Conservation (phyloP, 1,140 invertebrate species). For the Spodoptera litura region DNA sequence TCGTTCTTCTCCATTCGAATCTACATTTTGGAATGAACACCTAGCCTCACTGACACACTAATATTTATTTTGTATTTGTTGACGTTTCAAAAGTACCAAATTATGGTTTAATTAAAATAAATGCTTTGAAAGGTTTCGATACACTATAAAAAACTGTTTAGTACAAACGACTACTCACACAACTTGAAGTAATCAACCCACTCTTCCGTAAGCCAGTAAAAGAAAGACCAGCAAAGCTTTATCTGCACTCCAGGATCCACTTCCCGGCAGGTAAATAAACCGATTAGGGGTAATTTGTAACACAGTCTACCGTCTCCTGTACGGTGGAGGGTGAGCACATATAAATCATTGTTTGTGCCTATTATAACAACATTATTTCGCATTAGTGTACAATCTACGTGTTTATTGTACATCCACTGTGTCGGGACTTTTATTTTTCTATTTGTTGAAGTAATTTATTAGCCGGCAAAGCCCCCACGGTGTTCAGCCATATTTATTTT, state of each 20-base stretch:
- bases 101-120: no score
- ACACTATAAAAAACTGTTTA: no score
- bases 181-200: neutral
- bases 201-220: neutral
- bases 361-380: constrained; percentile 50
- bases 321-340: neutral
- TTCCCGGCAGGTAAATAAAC: constrained; percentile 19
- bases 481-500: constrained; percentile 18
- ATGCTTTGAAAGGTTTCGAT: no score
- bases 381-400: constrained; percentile 40
- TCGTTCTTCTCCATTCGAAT: no score
- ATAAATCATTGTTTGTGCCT: constrained; percentile 50
- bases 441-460: constrained; percentile 38
- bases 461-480: constrained; percentile 15
- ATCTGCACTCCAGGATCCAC: neutral
- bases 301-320: neutral
- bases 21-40: no score
- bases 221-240: constrained; percentile 1
- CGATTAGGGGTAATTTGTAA: constrained; percentile 44
- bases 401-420: constrained; percentile 36
- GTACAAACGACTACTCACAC: neutral
- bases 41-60: no score
- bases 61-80: no score
- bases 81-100: no score
- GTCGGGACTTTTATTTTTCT: constrained; percentile 44